These are phyloP conservation scores for Brenthis daphne DNA, from an alignment of 2,888 invertebrate genomes.

Conservation along the genomic window DNA sequence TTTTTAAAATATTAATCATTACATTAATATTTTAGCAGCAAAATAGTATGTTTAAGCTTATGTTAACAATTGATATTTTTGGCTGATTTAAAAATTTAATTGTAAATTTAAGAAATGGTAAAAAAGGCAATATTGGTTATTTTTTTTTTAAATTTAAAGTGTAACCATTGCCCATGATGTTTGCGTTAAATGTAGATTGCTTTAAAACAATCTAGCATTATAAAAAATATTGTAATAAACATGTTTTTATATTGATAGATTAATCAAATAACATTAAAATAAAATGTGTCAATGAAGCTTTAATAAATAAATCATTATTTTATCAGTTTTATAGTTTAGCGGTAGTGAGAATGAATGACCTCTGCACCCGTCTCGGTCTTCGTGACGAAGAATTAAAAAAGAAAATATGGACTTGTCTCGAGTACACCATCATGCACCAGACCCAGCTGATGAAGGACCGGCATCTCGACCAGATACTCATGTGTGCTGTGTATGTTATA, in stretches of 20 bases:
- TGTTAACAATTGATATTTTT: too few species aligned
- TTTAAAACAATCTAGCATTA: too few species aligned
- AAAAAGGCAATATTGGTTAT: too few species aligned
- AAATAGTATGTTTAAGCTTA: not conserved
- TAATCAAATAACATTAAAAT: too few species aligned
- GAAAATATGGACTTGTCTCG: slow-evolving; percentile 98
- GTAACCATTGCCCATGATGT: too few species aligned
- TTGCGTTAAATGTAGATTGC: too few species aligned
- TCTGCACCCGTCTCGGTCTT: slow-evolving; percentile 91
- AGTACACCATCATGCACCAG: slow-evolving; percentile 92
- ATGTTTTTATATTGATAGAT: too few species aligned
- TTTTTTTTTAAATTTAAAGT: too few species aligned
- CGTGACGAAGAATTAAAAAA: slow-evolving; percentile 86
- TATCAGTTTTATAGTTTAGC: slow-evolving; percentile 94
- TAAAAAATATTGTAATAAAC: too few species aligned
- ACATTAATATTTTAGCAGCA: not conserved
- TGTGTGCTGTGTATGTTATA: slow-evolving; percentile 98
- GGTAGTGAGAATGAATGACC: slow-evolving; percentile 93
- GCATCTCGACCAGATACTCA: slow-evolving; percentile 98
- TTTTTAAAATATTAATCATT: not conserved
- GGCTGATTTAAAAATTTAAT: too few species aligned
- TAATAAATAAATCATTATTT: not conserved
- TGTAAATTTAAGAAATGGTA: too few species aligned
- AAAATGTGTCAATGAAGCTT: too few species aligned
- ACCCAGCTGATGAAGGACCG: slow-evolving; percentile 94